phyloP scores from a whole-genome alignment of 1,140 invertebrate species.

The Gonatopus flavifemur region DNA sequence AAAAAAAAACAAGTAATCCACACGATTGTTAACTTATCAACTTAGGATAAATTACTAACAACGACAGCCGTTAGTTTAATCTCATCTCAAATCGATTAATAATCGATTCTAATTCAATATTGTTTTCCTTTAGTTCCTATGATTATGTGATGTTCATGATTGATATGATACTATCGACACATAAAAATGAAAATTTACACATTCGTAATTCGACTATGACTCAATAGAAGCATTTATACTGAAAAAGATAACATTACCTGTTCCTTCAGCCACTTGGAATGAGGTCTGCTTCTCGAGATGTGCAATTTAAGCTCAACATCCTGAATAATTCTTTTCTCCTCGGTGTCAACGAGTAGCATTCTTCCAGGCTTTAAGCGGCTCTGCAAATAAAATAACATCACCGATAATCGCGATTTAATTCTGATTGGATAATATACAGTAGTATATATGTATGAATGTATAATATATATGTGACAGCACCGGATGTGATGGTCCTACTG shows the following conservation, averaged over 20 bases:
- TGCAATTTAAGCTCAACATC: constrained; percentile 91
- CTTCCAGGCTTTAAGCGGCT: constrained; percentile 96
- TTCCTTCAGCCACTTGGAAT: constrained; percentile 89
- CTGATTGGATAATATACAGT: background rate
- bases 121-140: no score
- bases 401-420: constrained; percentile 24
- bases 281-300: constrained; percentile 85
- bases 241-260: constrained; percentile 66
- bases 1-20: no score
- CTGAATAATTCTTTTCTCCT: constrained; percentile 86
- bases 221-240: no score
- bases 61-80: no score
- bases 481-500: constrained; percentile 50
- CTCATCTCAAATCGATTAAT: no score
- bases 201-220: no score
- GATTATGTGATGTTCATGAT: no score
- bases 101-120: no score
- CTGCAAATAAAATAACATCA: constrained; percentile 63
- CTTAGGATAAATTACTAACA: no score
- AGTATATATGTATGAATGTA: constrained; percentile 24
- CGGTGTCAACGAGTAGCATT: constrained; percentile 96
- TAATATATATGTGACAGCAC: constrained; percentile 46
- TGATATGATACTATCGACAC: no score
- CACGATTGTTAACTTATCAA: no score
- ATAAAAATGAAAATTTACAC: no score